Evolutionary conservation across 2,113 vertebrate genomes (phyloP).

Genomic region (Orycteropus afer): DNA sequence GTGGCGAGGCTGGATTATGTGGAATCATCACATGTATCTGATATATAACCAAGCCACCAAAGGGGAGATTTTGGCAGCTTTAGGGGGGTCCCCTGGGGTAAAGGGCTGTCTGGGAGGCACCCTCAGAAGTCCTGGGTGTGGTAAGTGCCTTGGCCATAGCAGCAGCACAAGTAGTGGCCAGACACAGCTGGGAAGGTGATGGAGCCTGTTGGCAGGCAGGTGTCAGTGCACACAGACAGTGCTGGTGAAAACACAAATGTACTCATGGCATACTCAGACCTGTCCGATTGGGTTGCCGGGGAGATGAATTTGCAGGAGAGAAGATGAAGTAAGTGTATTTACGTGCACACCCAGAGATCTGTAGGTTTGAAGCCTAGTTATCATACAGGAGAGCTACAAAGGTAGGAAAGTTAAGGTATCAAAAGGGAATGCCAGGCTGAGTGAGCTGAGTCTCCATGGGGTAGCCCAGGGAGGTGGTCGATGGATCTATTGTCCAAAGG

Average conservation of each 20-base stretch:
- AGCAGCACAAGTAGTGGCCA: background rate
- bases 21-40: background rate
- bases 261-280: background rate
- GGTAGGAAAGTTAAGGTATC: background rate
- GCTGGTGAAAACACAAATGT: background rate
- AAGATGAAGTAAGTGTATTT: background rate
- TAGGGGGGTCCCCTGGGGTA: background rate
- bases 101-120: background rate
- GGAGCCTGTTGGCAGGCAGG: background rate
- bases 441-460: background rate
- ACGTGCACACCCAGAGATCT: background rate
- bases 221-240: rapidly evolving
- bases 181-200: too few species aligned
- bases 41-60: background rate
- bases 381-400: background rate
- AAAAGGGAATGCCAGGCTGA: background rate
- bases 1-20: background rate
- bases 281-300: background rate
- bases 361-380: background rate
- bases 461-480: background rate
- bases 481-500: background rate
- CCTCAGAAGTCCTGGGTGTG: background rate
- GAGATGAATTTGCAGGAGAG: background rate
- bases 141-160: background rate
- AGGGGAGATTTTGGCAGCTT: background rate